Conservation (phyloP, 1,140 invertebrate genomes). For the Cotesia typhae region DNA sequence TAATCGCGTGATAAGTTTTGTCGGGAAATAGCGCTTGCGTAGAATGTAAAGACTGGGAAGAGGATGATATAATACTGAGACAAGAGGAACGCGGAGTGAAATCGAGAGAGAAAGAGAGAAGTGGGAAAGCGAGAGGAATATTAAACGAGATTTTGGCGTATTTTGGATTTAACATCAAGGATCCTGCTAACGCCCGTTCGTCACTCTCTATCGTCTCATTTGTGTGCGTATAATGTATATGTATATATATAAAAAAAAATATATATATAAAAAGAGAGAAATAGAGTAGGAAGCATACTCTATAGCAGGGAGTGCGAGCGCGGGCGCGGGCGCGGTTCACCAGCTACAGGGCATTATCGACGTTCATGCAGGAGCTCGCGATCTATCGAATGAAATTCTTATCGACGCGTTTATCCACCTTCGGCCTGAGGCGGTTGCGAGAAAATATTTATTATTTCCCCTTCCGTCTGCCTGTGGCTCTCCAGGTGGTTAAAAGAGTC, state of each 20-base stretch:
- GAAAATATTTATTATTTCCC: conserved; percentile 28
- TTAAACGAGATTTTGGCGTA: conserved; percentile 26
- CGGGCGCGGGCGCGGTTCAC: conserved; percentile 11
- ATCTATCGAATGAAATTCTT: conserved; percentile 35
- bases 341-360: conserved; percentile 30
- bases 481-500: conserved; percentile 24
- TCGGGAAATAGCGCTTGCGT: not conserved
- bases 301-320: not conserved
- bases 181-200: conserved; percentile 13
- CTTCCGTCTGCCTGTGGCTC: conserved; percentile 13
- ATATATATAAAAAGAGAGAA: not conserved
- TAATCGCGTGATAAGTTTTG: not conserved
- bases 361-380: conserved; percentile 29
- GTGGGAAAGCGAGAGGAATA: conserved; percentile 18
- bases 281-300: no score
- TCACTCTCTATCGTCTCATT: conserved; percentile 17
- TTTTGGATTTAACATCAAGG: conserved; percentile 15
- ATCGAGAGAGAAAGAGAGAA: conserved; percentile 8
- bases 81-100: not conserved
- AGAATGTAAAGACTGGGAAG: not conserved
- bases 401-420: conserved; percentile 26
- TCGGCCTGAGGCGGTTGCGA: conserved; percentile 10
- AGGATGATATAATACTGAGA: not conserved
- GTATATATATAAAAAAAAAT: not conserved
- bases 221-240: conserved; percentile 1